Conservation (phyloP, 2,113 vertebrate genomes). For the Carassius auratus region DNA sequence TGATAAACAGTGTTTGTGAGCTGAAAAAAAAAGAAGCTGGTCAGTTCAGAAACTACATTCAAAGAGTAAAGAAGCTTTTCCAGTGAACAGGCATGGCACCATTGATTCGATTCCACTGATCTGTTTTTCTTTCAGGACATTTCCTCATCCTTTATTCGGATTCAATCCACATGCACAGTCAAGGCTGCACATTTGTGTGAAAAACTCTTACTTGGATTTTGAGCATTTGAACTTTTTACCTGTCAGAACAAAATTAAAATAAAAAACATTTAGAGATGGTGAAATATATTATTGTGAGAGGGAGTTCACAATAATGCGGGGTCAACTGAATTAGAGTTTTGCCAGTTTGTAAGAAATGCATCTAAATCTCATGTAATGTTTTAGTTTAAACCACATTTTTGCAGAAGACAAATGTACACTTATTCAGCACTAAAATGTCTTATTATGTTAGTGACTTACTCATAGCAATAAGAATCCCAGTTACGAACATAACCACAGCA, state of each 20-base stretch:
- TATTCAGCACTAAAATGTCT: too few relatives aligned
- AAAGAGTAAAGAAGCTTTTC: slow-evolving; percentile 51
- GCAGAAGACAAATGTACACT: too few relatives aligned
- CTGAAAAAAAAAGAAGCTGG: slow-evolving; percentile 50
- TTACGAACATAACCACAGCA: slow-evolving; percentile 83
- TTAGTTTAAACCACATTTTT: too few relatives aligned
- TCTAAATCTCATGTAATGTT: too few relatives aligned
- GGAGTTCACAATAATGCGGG: background rate
- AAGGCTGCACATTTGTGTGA: slow-evolving; percentile 59
- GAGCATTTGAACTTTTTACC: slow-evolving; percentile 83
- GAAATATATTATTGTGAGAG: background rate
- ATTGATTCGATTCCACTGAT: background rate
- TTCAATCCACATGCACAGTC: slow-evolving; percentile 77
- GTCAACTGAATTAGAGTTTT: background rate
- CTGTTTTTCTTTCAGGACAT: slow-evolving; percentile 21
- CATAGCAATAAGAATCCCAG: slow-evolving; percentile 86
- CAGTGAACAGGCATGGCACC: slow-evolving; percentile 51
- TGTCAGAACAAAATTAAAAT: slow-evolving; percentile 67
- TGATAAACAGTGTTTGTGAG: slow-evolving; percentile 64
- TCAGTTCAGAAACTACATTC: slow-evolving; percentile 37
- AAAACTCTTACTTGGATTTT: slow-evolving; percentile 79
- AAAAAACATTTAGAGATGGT: slow-evolving; percentile 39
- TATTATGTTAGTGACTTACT: slow-evolving; percentile 74
- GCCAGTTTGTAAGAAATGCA: background rate
- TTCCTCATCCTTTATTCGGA: slow-evolving; percentile 53